Percentiles rank a stretch among this genome's conserved stretches.
Evolutionary conservation across 1,140 invertebrate species (phyloP).

Genomic region (Drosophila malerkotliana): DNA sequence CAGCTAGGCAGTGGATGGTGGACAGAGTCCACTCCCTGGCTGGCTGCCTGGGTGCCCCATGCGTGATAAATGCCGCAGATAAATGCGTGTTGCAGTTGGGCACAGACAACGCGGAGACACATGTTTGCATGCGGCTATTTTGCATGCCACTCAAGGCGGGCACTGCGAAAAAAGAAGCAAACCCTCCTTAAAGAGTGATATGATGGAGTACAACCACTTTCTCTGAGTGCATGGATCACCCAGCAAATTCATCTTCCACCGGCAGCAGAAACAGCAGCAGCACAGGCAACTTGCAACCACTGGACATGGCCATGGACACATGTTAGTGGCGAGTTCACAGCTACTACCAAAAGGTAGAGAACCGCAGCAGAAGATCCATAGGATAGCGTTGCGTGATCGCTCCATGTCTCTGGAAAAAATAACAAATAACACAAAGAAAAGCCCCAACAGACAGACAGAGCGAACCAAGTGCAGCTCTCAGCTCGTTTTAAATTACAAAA

Average conservation of each 20-base stretch:
- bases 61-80: slow-evolving; percentile 79
- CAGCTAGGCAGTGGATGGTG: slow-evolving; percentile 5
- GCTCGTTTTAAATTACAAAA: slow-evolving; percentile 62
- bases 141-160: slow-evolving; percentile 48
- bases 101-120: slow-evolving; percentile 79
- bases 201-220: no score
- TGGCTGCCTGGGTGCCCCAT: slow-evolving; percentile 22
- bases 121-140: slow-evolving; percentile 73
- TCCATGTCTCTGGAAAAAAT: slow-evolving; percentile 16
- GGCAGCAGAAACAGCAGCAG: slow-evolving; percentile 23
- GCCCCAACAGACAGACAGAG: slow-evolving; percentile 5
- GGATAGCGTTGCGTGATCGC: slow-evolving; percentile 62
- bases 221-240: slow-evolving; percentile 28
- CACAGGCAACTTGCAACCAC: slow-evolving; percentile 43
- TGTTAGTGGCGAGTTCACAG: slow-evolving; percentile 69
- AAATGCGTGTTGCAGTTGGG: slow-evolving; percentile 75
- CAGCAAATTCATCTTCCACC: slow-evolving; percentile 39
- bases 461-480: slow-evolving; percentile 32
- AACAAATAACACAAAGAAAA: background rate
- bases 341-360: slow-evolving; percentile 29
- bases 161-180: slow-evolving; percentile 13
- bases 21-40: slow-evolving; percentile 15
- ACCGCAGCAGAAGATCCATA: slow-evolving; percentile 33
- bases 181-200: no score
- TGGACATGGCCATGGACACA: slow-evolving; percentile 73